Base-by-base conservation (phyloP, 2,888 invertebrate genomes). In the Stictocephala bisonia region DNA sequence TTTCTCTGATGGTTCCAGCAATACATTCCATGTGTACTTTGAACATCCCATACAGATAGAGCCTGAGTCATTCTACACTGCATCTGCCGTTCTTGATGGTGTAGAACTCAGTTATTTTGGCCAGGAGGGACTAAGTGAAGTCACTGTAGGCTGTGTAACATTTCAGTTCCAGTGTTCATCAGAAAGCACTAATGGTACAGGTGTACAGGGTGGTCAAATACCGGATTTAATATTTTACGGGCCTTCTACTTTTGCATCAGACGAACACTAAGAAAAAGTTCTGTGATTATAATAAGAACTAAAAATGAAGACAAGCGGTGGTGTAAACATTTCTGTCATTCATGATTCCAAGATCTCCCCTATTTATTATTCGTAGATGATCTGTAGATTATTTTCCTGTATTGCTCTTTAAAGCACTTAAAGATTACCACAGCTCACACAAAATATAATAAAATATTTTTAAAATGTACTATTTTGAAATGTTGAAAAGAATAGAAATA, bases 131-230 rank as follows among this genome's bases (percentile, higher is more conserved):
- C 90, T 97, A 88, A 95, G 95, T 81, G 97, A 97, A 85, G 94
- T 97, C 50, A 92, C 92, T 71, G 93, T 95, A 83, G 96, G 96
- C 3, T 93, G 93, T 82, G 96, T 97, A 72, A 96, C 95, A 76
- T 97, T 97, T 86, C 97, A 97, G 86, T 98, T 97, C 85, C 97
- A 97, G 85, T 97, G 97, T 85, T 97, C 96, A 68, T 95, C 96
- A 4, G 97, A 97, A 83, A 96, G 96, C 85, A 98, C 97, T 71
- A 98, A 98, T 81, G 97, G 97, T 58, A 98, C 97, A 0, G 97
- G 97, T 7, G 97, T 97, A 3, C 97, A 97, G 85, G 97, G 97
- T 56, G 97, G 97, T 48, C 97, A 98, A 85, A 97, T 98, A 82
- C 97, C 97, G 2, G 97, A 98, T 86, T 88, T 97, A 74, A 96